Base-by-base conservation (phyloP, 2,113 vertebrate species). In the Empidonax traillii region DNA sequence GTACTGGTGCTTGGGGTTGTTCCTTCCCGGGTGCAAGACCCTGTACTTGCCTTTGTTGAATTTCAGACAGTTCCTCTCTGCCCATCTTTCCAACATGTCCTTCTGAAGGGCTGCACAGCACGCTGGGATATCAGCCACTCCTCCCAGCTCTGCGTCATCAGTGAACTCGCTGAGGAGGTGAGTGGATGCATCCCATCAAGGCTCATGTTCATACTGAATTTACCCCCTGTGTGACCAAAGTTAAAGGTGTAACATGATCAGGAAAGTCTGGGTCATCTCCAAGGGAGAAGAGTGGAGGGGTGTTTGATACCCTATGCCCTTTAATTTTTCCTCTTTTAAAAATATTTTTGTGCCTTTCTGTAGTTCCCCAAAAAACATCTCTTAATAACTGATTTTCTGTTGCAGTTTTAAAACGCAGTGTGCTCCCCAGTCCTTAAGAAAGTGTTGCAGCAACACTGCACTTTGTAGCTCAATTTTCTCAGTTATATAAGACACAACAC, bases 371-470 rank as follows among this genome's bases (percentile, higher is more conserved):
- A 55, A 55, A 55, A 31, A 17, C 17, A 55, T 30, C 28, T 17
- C 16, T 55, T 55, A 30, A 31, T 31, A 55, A 55, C 52, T 55
- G 16, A 55, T 55, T 30, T 31, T 28, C 28, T 55, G 30, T 31
- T 55, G 17, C 52, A 55, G 52, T 55, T 55, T 55, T 55, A 55
- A 55, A 55, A 53, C 52, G 18, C 16, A 18, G 28, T 16, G 28
- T 0, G 0, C 33, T 75, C 25, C 25, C 21, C 35, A 33, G 33
- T n/a, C 47, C 56, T 51, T 44, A 27, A 72, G 25, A 1, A 3
- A 4, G 0, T 43, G 53, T 43, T 49, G 69, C n/a, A 52, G 44
- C 62, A 83, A 17, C 17, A 5, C n/a, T 3, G 46, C 1, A 4
- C 33, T 75, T 53, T 19, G 79, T 55, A 68, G 47, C 5, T 68